Evolutionary conservation across 2,888 invertebrate genomes (phyloP), one percentile per base, ranked within the genome.

Genomic region (Philaethria dido): DNA sequence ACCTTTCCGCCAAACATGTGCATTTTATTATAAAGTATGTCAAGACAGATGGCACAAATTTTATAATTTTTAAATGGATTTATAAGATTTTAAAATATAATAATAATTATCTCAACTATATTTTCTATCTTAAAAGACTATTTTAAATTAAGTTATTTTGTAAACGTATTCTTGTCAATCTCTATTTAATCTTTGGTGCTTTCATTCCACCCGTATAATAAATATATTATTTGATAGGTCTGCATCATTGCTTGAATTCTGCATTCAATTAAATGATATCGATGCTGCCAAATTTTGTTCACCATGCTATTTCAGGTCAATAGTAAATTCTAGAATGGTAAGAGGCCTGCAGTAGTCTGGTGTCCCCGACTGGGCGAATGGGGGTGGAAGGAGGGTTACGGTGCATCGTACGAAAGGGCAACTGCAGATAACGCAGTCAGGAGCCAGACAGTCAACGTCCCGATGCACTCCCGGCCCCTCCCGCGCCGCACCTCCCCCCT

Each of bases 351-450:
- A 84, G 86, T 80, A 80, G 87, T 85, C 85, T 86, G 82, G 74
- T 79, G 75, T 77, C 80, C 78, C 81, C 81, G 75, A 77, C 72
- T 75, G 72, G 72, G 57, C 22, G 57, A 47, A 18, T 74, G 76
- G 80, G 84, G 89, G 89, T 87, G 85, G 86, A 77, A 82, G 81
- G 88, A 85, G 88, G 87, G 89, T 83, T 83, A 87, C 85, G 81
- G 91, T 88, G 90, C 91, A 92, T 88, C 88, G 90, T 87, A 88
- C 88, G 84, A 89, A 91, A 92, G 92, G 93, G 92, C 91, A 89
- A 92, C 88, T 92, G 92, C 92, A 91, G 92, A 92, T 91, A 91
- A 87, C 87, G 84, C 87, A 83, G 81, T 85, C 88, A 80, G 83
- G 84, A 81, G 85, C 89, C 91, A 92, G 92, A 92, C 92, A 92